Base-by-base conservation (phyloP, 2,888 invertebrate genomes). In the Griposia aprilina region DNA sequence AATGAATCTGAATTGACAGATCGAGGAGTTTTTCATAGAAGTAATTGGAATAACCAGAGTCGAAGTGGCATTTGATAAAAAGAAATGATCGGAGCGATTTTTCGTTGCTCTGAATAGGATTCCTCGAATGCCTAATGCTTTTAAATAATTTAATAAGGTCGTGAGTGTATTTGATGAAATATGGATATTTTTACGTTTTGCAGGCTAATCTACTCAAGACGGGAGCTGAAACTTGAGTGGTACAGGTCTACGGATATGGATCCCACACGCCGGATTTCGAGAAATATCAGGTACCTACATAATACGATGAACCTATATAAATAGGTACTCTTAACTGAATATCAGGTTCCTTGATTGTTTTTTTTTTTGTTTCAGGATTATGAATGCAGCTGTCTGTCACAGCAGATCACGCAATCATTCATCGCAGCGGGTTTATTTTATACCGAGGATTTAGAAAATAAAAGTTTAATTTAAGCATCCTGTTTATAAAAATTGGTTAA, bases 11-110 rank as follows among this genome's bases (percentile, higher is more conserved):
- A 74, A 70, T 81, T 62, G 74, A 70, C 52, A 74, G 66, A 66
- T 70, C 63, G 67, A 68, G n/a, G 74, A 66, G 71, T 73, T 79
- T 81, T 74, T 74, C 57, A 78, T 48, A 80, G 59, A 76, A 71
- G 55, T 78, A 82, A 87, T 84, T 87, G 74, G 76, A 78, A 81
- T 75, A 72, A 76, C 84, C 68, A 66, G 68, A 80, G 69, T 70
- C 45, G 59, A 78, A 85, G 83, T 76, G 62, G 67, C 55, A 76
- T 83, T 84, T 73, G 36, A 77, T 76, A 77, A 68, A 87, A 84
- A 65, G 13, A 74, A 78, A 76, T 75, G 72, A 74, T 82, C 23
- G 52, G 26, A 85, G 23, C 66, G 45, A 41, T 63, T 81, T 85
- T 15, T 68, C 66, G 4, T 50, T 52, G 30, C 70, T 59, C 17